Evolutionary conservation across 2,888 invertebrate species (phyloP), one percentile per base, ranked within the genome.

Genomic region (Drosophila ochracea): DNA sequence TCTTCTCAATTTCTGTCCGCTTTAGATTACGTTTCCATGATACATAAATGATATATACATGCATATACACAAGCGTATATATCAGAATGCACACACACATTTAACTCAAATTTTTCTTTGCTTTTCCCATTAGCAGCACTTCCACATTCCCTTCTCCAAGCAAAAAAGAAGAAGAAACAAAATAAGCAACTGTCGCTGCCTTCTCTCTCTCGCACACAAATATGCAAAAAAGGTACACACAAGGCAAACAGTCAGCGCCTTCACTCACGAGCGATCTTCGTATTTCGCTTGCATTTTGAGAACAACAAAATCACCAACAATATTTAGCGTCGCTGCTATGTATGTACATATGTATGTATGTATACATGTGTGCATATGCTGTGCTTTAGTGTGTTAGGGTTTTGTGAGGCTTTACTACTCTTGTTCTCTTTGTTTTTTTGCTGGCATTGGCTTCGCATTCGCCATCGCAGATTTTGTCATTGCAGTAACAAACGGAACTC

Each of bases 401-500:
- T 77, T 80, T 47, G 21, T 72, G 66, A 67, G 64, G 83, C 69
- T 82, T 69, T 81, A 69, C 39, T 65, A 67, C 70, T 75, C 58
- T 73, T 65, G 57, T 82, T 76, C 68, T 71, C 68, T 21, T 21
- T 43, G 19, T 47, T 25, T 76, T 76, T 68, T 77, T 80, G 64
- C 68, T 73, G 71, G 62, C 78, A 72, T 74, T 83, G 63, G 71
- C 71, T 80, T 82, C 49, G 61, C 71, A 63, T 16, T 61, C 58
- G 59, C 60, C 64, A 35, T 19, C 60, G 54, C 35, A 50, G 57
- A 61, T 61, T 67, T 64, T 61, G 75, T 62, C 71, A 72, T 80
- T 78, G 71, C 89, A 91, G 82, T 84, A 87, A 89, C 80, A 83
- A 89, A 90, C 89, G 84, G 80, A 90, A 84, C 87, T 86, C 90